Conservation (phyloP, 2,888 invertebrate species). For the Pammene fasciana region DNA sequence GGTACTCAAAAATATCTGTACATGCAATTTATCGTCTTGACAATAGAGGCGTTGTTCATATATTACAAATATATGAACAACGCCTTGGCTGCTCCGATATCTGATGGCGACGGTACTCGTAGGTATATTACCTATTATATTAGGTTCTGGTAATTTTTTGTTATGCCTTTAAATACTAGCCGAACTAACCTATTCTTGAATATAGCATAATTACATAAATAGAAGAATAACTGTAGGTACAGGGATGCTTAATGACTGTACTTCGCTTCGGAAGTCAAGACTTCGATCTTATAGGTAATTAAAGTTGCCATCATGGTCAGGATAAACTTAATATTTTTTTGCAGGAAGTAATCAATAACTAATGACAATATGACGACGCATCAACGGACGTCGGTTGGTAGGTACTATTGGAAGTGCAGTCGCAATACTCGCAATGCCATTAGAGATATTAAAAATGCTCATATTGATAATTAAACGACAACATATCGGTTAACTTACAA, state of each 20-base stretch:
- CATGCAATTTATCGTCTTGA: no score
- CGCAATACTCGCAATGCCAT: background rate
- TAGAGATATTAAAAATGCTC: constrained; percentile 4
- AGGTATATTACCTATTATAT: no score
- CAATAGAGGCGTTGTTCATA: no score
- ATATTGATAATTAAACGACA: background rate
- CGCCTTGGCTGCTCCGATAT: no score
- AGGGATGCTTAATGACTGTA: no score
- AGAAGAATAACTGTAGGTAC: background rate
- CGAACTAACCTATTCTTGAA: no score
- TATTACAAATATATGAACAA: no score
- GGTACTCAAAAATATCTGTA: no score
- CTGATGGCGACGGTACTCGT: no score
- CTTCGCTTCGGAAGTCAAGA: background rate
- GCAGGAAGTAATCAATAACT: constrained; percentile 2
- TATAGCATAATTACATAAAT: background rate
- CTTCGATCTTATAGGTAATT: background rate
- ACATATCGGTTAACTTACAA: background rate
- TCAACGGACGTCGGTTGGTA: background rate
- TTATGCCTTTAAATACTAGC: no score
- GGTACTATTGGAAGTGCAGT: background rate
- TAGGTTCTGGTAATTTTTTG: no score
- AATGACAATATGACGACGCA: background rate
- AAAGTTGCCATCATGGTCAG: background rate
- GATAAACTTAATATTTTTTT: constrained; percentile 1